phyloP scores from a whole-genome alignment of 1,140 invertebrate genomes.

The Physella acuta region DNA sequence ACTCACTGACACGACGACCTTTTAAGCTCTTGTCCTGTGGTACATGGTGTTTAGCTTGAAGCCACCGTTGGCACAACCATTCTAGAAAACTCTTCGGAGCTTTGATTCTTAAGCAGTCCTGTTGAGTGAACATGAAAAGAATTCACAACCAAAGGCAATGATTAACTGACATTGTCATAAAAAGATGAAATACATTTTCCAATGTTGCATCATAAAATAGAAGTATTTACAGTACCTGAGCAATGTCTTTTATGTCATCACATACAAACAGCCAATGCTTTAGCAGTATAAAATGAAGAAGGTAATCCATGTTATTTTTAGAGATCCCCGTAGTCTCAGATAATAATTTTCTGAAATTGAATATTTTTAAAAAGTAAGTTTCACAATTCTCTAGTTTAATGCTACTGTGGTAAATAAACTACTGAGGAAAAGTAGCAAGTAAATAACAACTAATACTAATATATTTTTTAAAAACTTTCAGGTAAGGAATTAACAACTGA shows the following conservation, averaged over 20 bases:
- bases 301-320: conserved; percentile 6
- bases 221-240: conserved; percentile 5
- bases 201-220: no score
- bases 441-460: no score
- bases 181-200: no score
- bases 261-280: background rate
- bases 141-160: no score
- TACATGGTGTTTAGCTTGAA: background rate
- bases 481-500: no score
- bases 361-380: no score
- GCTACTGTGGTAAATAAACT: no score
- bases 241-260: background rate
- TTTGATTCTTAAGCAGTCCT: background rate
- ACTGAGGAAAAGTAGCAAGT: no score
- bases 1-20: conserved; percentile 12
- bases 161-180: no score
- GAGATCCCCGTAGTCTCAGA: background rate
- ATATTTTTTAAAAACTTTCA: no score
- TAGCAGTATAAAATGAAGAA: conserved; percentile 6
- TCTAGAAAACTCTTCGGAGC: conserved; percentile 4
- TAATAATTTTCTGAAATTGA: background rate
- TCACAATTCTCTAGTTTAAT: no score
- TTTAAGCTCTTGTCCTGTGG: conserved; percentile 20
- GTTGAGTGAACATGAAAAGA: background rate
- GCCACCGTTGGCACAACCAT: conserved; percentile 2